A percentile compares a stretch with the other conserved stretches of the same genome.
Conservation (phyloP, 2,888 invertebrate genomes). For the Philopedon plagiatum region DNA sequence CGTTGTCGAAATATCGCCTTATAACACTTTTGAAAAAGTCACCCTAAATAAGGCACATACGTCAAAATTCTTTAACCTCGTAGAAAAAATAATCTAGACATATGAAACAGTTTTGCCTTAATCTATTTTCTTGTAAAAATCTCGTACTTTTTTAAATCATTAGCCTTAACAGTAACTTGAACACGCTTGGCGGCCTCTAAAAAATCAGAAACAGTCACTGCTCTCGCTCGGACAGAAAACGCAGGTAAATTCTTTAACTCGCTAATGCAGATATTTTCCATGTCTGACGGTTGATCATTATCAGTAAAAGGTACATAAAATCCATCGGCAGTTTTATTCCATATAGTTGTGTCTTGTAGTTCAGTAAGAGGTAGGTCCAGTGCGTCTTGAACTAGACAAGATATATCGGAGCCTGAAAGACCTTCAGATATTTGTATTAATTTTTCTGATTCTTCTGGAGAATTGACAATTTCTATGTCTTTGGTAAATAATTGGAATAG, state of each 20-base stretch:
- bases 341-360: constrained; percentile 66
- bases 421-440: constrained; percentile 70
- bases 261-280: constrained; percentile 49
- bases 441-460: constrained; percentile 42
- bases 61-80: not conserved
- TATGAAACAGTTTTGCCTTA: not conserved
- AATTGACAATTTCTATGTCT: constrained; percentile 55
- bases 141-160: constrained; percentile 60
- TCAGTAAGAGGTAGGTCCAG: constrained; percentile 68
- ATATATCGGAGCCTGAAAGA: constrained; percentile 73
- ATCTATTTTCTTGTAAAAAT: constrained; percentile 39
- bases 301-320: constrained; percentile 37
- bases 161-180: constrained; percentile 59
- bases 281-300: not conserved
- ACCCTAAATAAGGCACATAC: too few species aligned
- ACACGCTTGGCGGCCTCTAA: constrained; percentile 58
- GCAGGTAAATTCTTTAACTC: constrained; percentile 59
- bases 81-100: not conserved
- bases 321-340: constrained; percentile 58
- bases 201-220: constrained; percentile 61
- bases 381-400: constrained; percentile 65
- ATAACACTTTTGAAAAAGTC: too few species aligned
- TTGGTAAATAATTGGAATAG: constrained; percentile 61
- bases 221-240: constrained; percentile 60
- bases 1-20: too few species aligned